phyloP scores from a whole-genome alignment of 2,888 invertebrate species.

The Lapara coniferarum region DNA sequence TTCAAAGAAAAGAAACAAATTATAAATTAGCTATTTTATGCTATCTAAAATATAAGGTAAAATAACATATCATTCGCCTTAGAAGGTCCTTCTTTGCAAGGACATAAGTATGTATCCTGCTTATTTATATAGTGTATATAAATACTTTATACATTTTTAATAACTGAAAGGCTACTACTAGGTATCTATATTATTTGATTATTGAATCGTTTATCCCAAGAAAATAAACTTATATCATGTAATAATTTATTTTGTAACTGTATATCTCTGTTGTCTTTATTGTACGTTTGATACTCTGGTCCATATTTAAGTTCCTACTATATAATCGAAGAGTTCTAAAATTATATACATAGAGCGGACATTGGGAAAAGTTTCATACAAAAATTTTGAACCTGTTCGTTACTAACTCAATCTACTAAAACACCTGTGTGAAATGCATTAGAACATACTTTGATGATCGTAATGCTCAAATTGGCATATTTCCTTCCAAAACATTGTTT shows the following conservation, averaged over 20 bases:
- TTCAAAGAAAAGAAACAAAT: slow-evolving; percentile 54
- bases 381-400: too few species aligned
- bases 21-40: slow-evolving; percentile 62
- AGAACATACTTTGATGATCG: too few species aligned
- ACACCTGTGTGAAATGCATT: too few species aligned
- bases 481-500: too few species aligned
- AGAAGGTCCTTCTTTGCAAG: slow-evolving; percentile 67
- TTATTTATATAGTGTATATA: too few species aligned
- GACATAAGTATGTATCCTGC: slow-evolving; percentile 33
- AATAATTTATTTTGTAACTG: neutral
- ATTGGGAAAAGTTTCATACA: too few species aligned
- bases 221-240: neutral
- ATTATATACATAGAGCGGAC: too few species aligned
- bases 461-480: too few species aligned
- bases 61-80: slow-evolving; percentile 83
- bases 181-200: neutral
- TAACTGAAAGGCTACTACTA: neutral
- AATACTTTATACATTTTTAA: too few species aligned
- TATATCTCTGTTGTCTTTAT: neutral
- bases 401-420: too few species aligned
- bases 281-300: neutral
- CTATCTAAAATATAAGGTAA: slow-evolving; percentile 66
- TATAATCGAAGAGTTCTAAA: too few species aligned
- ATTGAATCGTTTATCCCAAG: neutral
- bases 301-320: slow-evolving; percentile 3